Percentiles rank a stretch among this genome's conserved stretches.
Evolutionary conservation across 2,888 invertebrate genomes (phyloP).

Genomic region (Clepsis dumicolana): DNA sequence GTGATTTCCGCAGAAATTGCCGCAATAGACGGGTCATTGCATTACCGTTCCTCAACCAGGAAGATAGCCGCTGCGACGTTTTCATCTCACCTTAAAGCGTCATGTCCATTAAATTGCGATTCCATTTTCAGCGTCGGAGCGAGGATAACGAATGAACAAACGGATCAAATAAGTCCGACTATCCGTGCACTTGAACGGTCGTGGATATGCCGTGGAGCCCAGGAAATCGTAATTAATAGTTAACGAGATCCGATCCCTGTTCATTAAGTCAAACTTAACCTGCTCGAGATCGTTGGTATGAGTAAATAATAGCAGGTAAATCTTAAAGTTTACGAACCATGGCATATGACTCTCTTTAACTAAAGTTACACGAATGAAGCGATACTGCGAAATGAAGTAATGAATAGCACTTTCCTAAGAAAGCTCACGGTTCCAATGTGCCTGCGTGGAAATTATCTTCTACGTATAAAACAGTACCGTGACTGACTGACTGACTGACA

Average conservation of each 20-base stretch:
- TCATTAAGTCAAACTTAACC: conserved; percentile 9
- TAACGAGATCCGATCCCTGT: neutral
- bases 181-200: conserved; percentile 17
- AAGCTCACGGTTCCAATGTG: no score
- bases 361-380: no score
- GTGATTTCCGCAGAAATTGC: conserved; percentile 68
- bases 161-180: conserved; percentile 23
- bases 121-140: conserved; percentile 8
- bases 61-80: conserved; percentile 48
- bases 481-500: no score
- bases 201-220: neutral
- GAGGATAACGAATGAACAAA: conserved; percentile 31
- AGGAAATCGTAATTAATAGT: conserved; percentile 2
- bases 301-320: neutral
- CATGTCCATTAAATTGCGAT: conserved; percentile 39
- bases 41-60: conserved; percentile 59
- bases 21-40: conserved; percentile 64
- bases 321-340: neutral
- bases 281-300: neutral
- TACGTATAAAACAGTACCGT: no score
- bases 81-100: conserved; percentile 34
- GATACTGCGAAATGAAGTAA: no score
- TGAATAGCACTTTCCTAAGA: no score
- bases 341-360: neutral
- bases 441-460: no score